Evolutionary conservation across 2,797 vertebrate genomes (phyloP).

Genomic region (Mionectes olivaceus): DNA sequence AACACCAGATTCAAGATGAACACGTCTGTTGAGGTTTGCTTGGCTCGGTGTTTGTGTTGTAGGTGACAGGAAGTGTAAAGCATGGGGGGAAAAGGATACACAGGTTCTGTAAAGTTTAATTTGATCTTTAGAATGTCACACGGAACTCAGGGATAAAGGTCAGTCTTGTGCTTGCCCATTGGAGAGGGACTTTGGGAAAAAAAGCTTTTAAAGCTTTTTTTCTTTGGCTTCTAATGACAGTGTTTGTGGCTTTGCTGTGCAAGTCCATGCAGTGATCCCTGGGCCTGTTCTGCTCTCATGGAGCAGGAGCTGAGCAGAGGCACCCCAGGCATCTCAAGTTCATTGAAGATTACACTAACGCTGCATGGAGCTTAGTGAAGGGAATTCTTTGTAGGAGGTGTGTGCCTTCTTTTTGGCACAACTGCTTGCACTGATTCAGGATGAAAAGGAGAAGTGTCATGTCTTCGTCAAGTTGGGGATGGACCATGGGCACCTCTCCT

Average conservation of each 20-base stretch:
- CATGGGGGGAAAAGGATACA: neutral
- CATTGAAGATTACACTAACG: neutral
- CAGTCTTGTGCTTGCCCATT: neutral
- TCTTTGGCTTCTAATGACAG: neutral
- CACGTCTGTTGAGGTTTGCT: neutral
- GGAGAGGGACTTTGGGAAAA: neutral
- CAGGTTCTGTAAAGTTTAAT: neutral
- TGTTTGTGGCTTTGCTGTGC: neutral
- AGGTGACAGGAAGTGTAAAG: neutral
- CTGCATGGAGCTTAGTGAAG: neutral
- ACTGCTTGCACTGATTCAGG: neutral
- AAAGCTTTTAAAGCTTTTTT: neutral
- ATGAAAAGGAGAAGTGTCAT: neutral
- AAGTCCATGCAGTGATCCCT: neutral
- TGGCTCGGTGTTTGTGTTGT: neutral
- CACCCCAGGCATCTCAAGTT: neutral
- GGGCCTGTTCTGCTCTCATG: neutral
- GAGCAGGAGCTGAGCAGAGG: neutral
- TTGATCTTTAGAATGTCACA: neutral
- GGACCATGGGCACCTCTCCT: neutral
- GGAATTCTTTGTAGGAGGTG: neutral
- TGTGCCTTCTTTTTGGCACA: no score
- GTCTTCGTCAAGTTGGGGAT: neutral
- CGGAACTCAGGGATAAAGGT: neutral
- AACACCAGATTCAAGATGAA: neutral